Evolutionary conservation across 2,113 vertebrate genomes (phyloP).

Genomic region (Pyxicephalus adspersus): DNA sequence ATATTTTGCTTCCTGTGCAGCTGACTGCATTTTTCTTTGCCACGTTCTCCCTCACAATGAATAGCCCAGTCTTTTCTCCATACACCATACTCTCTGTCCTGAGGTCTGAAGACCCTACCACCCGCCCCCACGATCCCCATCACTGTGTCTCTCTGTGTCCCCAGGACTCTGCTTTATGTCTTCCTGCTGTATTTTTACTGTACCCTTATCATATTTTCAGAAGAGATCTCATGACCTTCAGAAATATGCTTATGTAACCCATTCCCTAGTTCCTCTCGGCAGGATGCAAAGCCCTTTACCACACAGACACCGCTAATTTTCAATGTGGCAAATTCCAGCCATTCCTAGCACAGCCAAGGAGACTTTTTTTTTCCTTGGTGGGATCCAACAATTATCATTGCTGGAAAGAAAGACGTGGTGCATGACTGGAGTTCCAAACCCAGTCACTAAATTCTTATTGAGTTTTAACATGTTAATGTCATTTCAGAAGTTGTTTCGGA

Average conservation of each 20-base stretch:
- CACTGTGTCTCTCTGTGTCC: too few species aligned
- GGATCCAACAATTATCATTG: too few species aligned
- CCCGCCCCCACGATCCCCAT: too few species aligned
- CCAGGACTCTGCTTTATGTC: not conserved
- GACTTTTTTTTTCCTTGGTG: not conserved
- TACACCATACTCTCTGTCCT: too few species aligned
- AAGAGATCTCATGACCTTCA: not conserved
- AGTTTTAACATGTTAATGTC: too few species aligned
- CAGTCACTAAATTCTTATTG: too few species aligned
- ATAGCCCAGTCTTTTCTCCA: too few species aligned
- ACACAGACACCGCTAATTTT: not conserved
- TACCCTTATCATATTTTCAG: not conserved
- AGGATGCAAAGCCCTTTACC: constrained; percentile 59
- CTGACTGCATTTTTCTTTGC: not conserved
- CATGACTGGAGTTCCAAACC: too few species aligned
- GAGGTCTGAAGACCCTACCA: too few species aligned
- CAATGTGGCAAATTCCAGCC: too few species aligned
- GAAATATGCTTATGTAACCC: constrained; percentile 20
- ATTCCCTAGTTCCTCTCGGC: constrained; percentile 63
- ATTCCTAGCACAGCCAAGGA: not conserved
- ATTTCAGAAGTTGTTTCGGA: too few species aligned
- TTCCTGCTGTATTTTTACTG: not conserved
- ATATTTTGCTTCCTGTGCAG: not conserved
- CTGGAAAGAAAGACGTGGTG: too few species aligned
- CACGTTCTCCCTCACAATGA: not conserved